Percentiles rank a stretch among this genome's conserved stretches.
Evolutionary conservation across 1,140 invertebrate genomes (phyloP).

Genomic region (Drosophila takahashii): DNA sequence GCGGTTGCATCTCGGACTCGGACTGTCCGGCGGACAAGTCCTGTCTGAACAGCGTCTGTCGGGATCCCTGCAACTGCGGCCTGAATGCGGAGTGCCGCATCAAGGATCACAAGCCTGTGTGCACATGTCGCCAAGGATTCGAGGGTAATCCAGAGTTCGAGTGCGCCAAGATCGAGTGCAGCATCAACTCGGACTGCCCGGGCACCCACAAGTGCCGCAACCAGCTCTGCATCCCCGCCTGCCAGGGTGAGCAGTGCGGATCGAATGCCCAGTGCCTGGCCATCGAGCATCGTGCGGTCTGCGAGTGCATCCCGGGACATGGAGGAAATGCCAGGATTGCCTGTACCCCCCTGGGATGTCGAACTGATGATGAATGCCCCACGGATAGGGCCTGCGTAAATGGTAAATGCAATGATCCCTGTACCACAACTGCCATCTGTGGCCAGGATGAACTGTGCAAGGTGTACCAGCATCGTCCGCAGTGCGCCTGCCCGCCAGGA

Average conservation of each 20-base stretch:
- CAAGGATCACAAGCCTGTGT: slow-evolving; percentile 93
- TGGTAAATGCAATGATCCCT: slow-evolving; percentile 91
- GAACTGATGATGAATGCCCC: slow-evolving; percentile 91
- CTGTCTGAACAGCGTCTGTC: slow-evolving; percentile 92
- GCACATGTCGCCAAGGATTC: slow-evolving; percentile 92
- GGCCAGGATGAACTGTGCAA: slow-evolving; percentile 89
- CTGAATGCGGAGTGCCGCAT: slow-evolving; percentile 92
- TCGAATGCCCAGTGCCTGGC: slow-evolving; percentile 90
- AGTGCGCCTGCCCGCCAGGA: slow-evolving; percentile 92
- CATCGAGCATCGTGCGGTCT: slow-evolving; percentile 90
- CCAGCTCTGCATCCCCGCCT: slow-evolving; percentile 91
- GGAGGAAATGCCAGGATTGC: slow-evolving; percentile 92
- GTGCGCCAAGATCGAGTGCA: slow-evolving; percentile 90
- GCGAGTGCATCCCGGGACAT: slow-evolving; percentile 92
- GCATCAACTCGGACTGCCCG: slow-evolving; percentile 90
- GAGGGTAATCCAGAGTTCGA: slow-evolving; percentile 92
- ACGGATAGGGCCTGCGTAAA: slow-evolving; percentile 91
- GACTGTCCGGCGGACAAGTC: slow-evolving; percentile 91
- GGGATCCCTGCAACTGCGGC: slow-evolving; percentile 92
- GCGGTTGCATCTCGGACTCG: slow-evolving; percentile 90
- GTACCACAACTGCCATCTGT: slow-evolving; percentile 88
- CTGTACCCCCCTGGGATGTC: slow-evolving; percentile 91
- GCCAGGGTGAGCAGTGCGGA: slow-evolving; percentile 90
- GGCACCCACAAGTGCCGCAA: slow-evolving; percentile 91
- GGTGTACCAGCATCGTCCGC: slow-evolving; percentile 90